Percentiles rank a stretch among this genome's conserved stretches.
Conservation (phyloP, 1,140 invertebrate species). For the Archivesica marissinica region DNA sequence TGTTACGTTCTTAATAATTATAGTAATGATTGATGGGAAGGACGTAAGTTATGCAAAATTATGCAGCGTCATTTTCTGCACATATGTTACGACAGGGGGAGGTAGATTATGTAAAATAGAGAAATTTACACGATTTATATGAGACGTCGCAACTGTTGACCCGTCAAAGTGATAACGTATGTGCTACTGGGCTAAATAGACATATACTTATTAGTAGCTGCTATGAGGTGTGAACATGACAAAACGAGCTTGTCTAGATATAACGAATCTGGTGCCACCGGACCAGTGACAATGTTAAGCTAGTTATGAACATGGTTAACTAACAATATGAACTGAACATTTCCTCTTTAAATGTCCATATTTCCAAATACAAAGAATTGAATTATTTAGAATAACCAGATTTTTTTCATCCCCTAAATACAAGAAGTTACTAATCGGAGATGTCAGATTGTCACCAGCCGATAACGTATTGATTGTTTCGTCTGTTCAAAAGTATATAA, state of each 20-base stretch:
- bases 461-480: no score
- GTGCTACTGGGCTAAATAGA: neutral
- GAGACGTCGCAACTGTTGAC: neutral
- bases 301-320: no score
- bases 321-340: no score
- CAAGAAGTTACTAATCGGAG: no score
- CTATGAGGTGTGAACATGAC: neutral
- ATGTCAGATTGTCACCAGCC: no score
- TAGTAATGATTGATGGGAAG: neutral
- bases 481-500: no score
- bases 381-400: no score
- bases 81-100: neutral
- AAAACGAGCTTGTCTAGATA: neutral
- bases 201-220: neutral
- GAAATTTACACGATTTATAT: neutral
- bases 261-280: neutral
- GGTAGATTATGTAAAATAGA: neutral
- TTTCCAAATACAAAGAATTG: no score
- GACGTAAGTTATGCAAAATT: neutral
- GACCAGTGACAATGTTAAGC: no score
- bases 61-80: slow-evolving; percentile 17
- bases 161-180: slow-evolving; percentile 9
- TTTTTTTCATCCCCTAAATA: no score
- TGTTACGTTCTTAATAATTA: neutral
- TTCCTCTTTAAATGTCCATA: no score